Conservation (phyloP, 2,888 invertebrate species). For the Syritta pipiens region DNA sequence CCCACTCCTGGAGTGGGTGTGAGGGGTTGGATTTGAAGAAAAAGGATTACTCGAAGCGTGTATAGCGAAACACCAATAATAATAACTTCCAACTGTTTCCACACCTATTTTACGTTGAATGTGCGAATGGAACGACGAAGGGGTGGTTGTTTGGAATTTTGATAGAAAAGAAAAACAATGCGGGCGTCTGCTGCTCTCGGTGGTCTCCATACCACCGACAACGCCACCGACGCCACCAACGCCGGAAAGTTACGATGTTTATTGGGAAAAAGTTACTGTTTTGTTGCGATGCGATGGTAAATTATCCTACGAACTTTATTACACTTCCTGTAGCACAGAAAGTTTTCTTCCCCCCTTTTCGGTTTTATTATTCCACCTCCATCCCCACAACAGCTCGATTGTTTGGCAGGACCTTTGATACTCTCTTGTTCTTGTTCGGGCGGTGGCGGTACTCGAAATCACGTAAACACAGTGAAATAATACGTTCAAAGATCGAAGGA, state of each 20-base stretch:
- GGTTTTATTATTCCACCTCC: neutral
- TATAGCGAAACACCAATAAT: conserved; percentile 38
- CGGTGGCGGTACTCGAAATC: neutral
- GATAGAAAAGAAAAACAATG: neutral
- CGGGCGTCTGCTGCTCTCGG: too few species aligned
- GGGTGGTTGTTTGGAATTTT: neutral
- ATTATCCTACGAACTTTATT: conserved; percentile 67
- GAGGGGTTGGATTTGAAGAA: neutral
- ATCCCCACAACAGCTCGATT: too few species aligned
- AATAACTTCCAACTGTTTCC: conserved; percentile 52
- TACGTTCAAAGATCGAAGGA: too few species aligned
- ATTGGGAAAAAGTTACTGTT: conserved; percentile 58
- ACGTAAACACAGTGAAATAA: conserved; percentile 46
- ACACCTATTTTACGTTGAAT: conserved; percentile 42
- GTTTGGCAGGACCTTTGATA: too few species aligned
- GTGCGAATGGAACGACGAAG: neutral
- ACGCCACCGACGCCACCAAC: neutral
- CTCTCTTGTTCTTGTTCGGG: neutral
- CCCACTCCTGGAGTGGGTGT: neutral
- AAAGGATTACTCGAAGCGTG: conserved; percentile 36
- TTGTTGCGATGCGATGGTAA: conserved; percentile 58
- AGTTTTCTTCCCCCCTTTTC: conserved; percentile 13
- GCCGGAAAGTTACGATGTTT: conserved; percentile 40
- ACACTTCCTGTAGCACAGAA: conserved; percentile 55
- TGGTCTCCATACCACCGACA: neutral